phyloP scores from a whole-genome alignment of 2,888 invertebrate genomes.

The Drosophila anomalata region DNA sequence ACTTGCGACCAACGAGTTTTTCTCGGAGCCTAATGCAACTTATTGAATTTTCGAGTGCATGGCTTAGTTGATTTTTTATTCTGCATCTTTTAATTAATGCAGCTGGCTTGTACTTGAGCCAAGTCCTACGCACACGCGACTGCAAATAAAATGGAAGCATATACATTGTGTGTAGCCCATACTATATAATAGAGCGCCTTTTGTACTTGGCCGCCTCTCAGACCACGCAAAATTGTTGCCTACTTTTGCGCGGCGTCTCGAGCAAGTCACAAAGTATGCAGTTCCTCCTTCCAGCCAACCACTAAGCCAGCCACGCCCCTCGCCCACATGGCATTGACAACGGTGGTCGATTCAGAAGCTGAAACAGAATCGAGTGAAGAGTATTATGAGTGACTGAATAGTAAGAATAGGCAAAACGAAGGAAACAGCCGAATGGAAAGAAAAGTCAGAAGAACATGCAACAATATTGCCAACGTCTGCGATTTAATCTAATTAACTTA shows the following conservation, averaged over 20 bases:
- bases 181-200: constrained; percentile 24
- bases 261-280: constrained; percentile 69
- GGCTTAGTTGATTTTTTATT: constrained; percentile 38
- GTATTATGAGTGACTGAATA: constrained; percentile 39
- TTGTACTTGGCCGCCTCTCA: constrained; percentile 25
- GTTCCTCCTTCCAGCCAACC: constrained; percentile 1
- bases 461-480: constrained; percentile 46
- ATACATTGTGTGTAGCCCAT: not conserved
- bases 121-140: not conserved
- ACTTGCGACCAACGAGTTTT: constrained; percentile 43
- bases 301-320: constrained; percentile 46
- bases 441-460: constrained; percentile 38
- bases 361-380: constrained; percentile 33
- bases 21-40: constrained; percentile 48
- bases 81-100: constrained; percentile 67
- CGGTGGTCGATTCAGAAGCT: constrained; percentile 34
- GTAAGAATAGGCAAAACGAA: constrained; percentile 23
- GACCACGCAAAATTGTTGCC: constrained; percentile 40
- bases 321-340: constrained; percentile 75
- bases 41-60: constrained; percentile 67
- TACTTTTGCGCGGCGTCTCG: constrained; percentile 58
- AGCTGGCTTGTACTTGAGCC: constrained; percentile 35
- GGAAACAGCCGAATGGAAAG: constrained; percentile 17
- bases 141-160: not conserved
- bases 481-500: constrained; percentile 76